phyloP scores from a whole-genome alignment of 2,888 invertebrate species.

The Belgica antarctica region DNA sequence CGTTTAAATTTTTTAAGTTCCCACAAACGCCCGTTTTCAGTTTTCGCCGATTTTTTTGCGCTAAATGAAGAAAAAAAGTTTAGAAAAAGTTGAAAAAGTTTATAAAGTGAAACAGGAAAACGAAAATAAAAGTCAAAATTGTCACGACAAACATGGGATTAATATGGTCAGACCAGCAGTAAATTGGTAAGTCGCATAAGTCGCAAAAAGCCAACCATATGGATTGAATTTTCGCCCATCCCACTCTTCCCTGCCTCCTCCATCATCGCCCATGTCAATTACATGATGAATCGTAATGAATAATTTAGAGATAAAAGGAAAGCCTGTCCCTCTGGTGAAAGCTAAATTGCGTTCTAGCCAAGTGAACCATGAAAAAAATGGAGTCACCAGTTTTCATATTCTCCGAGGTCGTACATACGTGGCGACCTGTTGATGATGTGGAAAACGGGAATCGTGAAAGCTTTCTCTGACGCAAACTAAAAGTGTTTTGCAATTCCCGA shows the following conservation, averaged over 20 bases:
- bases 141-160: slow-evolving; percentile 37
- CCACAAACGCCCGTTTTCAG: slow-evolving; percentile 34
- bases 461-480: too few species aligned
- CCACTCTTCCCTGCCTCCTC: neutral
- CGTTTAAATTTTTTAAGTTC: slow-evolving; percentile 39
- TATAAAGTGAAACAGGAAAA: slow-evolving; percentile 1
- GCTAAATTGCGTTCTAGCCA: neutral
- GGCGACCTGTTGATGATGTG: slow-evolving; percentile 13
- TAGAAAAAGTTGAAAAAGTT: slow-evolving; percentile 7
- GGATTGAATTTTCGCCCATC: neutral
- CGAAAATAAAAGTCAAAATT: slow-evolving; percentile 4
- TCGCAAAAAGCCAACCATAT: neutral
- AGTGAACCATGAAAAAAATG: slow-evolving; percentile 7
- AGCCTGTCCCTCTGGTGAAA: neutral
- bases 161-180: slow-evolving; percentile 38
- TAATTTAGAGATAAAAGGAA: neutral
- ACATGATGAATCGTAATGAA: neutral
- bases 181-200: slow-evolving; percentile 30
- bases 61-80: slow-evolving; percentile 23
- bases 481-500: too few species aligned
- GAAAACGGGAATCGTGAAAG: neutral
- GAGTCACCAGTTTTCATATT: slow-evolving; percentile 2
- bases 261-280: neutral
- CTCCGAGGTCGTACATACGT: neutral
- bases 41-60: slow-evolving; percentile 28